Conservation (phyloP, 2,797 vertebrate species). For the Liasis olivaceus region DNA sequence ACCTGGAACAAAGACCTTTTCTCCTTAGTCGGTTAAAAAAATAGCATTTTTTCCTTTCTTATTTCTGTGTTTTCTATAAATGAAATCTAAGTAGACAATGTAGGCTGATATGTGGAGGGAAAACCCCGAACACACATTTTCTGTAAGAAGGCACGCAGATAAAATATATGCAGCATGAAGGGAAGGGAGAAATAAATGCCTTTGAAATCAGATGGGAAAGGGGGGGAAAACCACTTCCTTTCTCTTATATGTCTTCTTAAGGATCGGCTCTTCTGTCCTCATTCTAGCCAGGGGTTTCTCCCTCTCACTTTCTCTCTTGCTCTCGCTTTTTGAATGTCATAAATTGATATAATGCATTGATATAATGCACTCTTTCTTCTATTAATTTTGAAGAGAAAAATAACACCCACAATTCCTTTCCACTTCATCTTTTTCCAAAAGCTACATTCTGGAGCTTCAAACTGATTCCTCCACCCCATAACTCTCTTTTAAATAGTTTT, state of each 20-base stretch:
- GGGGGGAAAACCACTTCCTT: conserved; percentile 27
- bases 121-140: conserved; percentile 12
- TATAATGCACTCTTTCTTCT: not conserved
- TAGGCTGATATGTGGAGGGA: conserved; percentile 31
- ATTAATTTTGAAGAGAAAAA: not conserved
- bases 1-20: conserved; percentile 75
- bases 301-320: not conserved
- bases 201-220: not conserved
- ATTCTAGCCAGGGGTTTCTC: conserved; percentile 10
- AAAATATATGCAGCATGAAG: conserved; percentile 43
- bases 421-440: conserved; percentile 8
- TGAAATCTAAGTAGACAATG: conserved; percentile 32
- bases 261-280: not conserved
- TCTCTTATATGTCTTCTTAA: conserved; percentile 29
- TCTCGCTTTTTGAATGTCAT: not conserved
- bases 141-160: not conserved
- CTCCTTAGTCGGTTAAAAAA: not conserved
- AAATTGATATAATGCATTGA: not conserved
- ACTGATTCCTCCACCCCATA: conserved; percentile 10
- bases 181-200: conserved; percentile 9
- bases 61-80: conserved; percentile 33
- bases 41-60: conserved; percentile 54
- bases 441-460: conserved; percentile 24
- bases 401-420: not conserved
- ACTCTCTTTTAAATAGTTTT: conserved; percentile 13